Base-by-base conservation (phyloP, 2,888 invertebrate genomes). In the Choreutis nemorana region DNA sequence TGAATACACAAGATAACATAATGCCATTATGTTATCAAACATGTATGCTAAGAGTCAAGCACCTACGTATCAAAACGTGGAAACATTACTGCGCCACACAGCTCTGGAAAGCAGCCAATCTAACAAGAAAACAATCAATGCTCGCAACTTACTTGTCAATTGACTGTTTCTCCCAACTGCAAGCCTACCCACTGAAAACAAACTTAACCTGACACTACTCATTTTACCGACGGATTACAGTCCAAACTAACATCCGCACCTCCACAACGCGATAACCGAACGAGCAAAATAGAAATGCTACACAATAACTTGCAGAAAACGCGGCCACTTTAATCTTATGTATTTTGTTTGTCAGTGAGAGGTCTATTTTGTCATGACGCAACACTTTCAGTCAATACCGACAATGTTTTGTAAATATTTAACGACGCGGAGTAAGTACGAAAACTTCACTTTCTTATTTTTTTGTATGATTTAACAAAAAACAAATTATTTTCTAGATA, bases 301-400 rank as follows among this genome's bases (percentile, higher is more conserved):
- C 42, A 44, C 39, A 48, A 29, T 22, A 21, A 26, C 40, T 47
- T 40, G 48, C 47, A 42, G 52, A 49, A 52, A n/a, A 53, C 52
- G 51, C 45, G n/a, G 55, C 48, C 49, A 59, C 50, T 60, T 51
- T 61, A 63, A 71, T 63, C 68, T 71, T 75, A 68, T 73, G 66
- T 73, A 72, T 71, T 71, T 73, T 78, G 63, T 73, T 77, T 78
- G 75, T 75, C 75, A 77, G 75, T 64, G 71, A 75, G 73, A 71
- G 72, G 65, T 62, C 48, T 51, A 48, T 63, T 70, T 64, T 71
- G 68, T 72, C 78, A 78, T 79, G 79, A 79, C 78, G 78, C 79
- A 79, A 79, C 77, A 77, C 73, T 72, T 73, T 71, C 60, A 68
- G 62, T 65, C 65, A 71, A 68, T 70, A 70, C 65, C 55, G 58